Evolutionary conservation across 2,113 vertebrate species (phyloP).

Genomic region (Lepisosteus osseus): DNA sequence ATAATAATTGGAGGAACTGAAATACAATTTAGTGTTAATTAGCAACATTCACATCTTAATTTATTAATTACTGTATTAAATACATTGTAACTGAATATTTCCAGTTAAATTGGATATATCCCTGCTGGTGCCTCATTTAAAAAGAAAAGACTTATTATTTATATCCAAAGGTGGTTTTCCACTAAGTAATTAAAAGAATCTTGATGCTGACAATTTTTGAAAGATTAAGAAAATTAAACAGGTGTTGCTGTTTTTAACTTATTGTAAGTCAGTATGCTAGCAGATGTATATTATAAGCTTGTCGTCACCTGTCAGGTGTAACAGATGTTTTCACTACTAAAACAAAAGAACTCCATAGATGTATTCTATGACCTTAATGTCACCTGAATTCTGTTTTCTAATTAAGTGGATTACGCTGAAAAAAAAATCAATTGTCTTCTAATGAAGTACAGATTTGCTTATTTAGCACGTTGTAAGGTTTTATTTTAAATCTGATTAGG

Average conservation of each 20-base stretch:
- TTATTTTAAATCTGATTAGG: too few relatives aligned
- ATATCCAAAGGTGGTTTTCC: not conserved
- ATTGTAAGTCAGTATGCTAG: not conserved
- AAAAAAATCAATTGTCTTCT: not conserved
- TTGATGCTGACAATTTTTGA: slow-evolving; percentile 2
- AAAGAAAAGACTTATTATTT: not conserved
- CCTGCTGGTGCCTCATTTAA: not conserved
- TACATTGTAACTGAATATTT: not conserved
- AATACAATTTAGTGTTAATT: not conserved
- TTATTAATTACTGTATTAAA: not conserved
- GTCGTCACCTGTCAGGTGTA: slow-evolving; percentile 17
- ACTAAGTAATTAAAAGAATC: not conserved
- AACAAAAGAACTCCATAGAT: not conserved
- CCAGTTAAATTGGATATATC: not conserved
- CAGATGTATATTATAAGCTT: slow-evolving; percentile 3
- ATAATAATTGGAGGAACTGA: not conserved
- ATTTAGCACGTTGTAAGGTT: too few relatives aligned
- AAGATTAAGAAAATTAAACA: slow-evolving; percentile 7
- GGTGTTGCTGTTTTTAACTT: slow-evolving; percentile 10
- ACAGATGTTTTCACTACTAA: slow-evolving; percentile 15
- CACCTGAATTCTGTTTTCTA: not conserved
- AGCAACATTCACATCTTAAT: not conserved
- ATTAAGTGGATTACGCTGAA: not conserved
- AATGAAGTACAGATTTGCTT: too few relatives aligned
- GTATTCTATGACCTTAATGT: slow-evolving; percentile 9